Base-by-base conservation (phyloP, 2,797 vertebrate genomes). In the Brachymystax lenok region DNA sequence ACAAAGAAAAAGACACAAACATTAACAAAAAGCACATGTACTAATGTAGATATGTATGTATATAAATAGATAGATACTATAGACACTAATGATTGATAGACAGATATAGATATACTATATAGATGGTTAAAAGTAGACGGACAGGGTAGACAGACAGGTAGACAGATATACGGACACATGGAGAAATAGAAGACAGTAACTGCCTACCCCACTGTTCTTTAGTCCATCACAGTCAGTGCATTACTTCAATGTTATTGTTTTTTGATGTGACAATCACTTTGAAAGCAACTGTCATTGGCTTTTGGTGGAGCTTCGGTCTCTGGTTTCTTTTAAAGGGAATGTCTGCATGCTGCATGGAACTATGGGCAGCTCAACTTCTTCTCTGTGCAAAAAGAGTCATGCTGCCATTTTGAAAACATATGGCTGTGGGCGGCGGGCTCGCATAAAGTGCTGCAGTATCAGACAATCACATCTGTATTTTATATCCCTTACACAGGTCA, bases 321-420 rank as follows among this genome's bases (percentile, higher is more conserved):
- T 28, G 5, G 16, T 33, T 68, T 68, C 30, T 35, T 35, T 68
- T 14, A 19, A 67, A 30, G 5, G 64, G 82, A 86, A 82, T 61
- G 80, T 88, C 76, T 90, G 88, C 88, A 88, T 88, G 89, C 84
- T 91, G 87, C 86, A 89, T 83, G 85, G 79, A 79, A 73, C 77
- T 78, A 24, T 61, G 71, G 70, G 68, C 76, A 28, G 19, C 14
- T 78, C 70, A 67, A 64, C 77, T 52, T 74, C 35, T 40, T 40
- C 76, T 69, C 66, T 80, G 77, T 51, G 24, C 66, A 79, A 35
- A 46, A 67, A 19, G n/a, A 76, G 74, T 79, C 50, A 30, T 4
- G 5, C 16, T 16, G 69, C 68, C 67, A 46, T 46, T 46, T 46
- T 46, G 40, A 46, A 46, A 46, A 46, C 33, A 33, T 27, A 0